A percentile compares a stretch with the other conserved stretches of the same genome.
Evolutionary conservation across 2,888 invertebrate species (phyloP).

Genomic region (Ennomos quercinarius): DNA sequence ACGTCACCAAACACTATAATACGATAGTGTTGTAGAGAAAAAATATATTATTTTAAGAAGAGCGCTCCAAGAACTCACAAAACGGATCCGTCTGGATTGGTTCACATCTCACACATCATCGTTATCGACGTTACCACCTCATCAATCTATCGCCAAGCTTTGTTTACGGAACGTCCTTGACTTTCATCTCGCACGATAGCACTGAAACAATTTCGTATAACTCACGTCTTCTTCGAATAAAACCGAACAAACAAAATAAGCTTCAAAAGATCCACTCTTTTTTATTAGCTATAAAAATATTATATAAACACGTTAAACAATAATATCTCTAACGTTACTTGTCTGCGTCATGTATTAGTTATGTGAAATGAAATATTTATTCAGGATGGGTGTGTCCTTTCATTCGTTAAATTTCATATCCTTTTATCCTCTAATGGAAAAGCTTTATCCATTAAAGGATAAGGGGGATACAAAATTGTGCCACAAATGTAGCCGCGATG

Average conservation of each 20-base stretch:
- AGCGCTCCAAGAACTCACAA: background rate
- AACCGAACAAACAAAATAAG: constrained; percentile 20
- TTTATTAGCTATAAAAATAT: constrained; percentile 22
- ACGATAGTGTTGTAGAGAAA: constrained; percentile 17
- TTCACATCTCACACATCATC: constrained; percentile 48
- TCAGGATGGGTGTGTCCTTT: constrained; percentile 41
- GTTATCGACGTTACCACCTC: constrained; percentile 46
- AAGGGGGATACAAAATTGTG: constrained; percentile 35
- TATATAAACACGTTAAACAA: background rate
- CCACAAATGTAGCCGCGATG: constrained; percentile 28
- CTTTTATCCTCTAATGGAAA: constrained; percentile 49
- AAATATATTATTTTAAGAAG: constrained; percentile 20
- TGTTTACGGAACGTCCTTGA: constrained; percentile 52
- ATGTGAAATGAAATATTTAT: constrained; percentile 37
- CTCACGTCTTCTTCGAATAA: constrained; percentile 21
- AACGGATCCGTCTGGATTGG: constrained; percentile 45
- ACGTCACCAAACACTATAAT: constrained; percentile 15
- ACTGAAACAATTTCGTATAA: constrained; percentile 40
- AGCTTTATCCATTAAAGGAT: constrained; percentile 46
- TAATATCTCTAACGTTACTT: background rate
- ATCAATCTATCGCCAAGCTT: constrained; percentile 50
- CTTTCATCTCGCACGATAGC: constrained; percentile 40
- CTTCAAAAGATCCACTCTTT: constrained; percentile 13
- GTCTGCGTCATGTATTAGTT: constrained; percentile 12
- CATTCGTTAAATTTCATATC: constrained; percentile 43